Conservation (phyloP, 2,797 vertebrate species). For the Bradypodion pumilum region DNA sequence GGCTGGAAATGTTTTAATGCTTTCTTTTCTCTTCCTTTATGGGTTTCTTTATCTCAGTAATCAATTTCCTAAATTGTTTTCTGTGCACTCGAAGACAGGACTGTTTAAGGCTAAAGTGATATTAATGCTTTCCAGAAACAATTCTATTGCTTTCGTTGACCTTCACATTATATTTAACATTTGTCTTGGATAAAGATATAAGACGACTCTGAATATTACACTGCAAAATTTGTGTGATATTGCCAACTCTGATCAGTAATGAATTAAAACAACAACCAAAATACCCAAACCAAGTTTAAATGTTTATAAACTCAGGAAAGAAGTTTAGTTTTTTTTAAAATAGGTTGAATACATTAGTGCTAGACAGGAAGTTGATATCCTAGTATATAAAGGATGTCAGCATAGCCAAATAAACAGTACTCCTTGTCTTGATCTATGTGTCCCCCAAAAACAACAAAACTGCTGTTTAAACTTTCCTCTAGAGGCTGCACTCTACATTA, state of each 20-base stretch:
- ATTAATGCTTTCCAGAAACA: slow-evolving; percentile 65
- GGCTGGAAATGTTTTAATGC: slow-evolving; percentile 31
- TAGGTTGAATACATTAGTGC: slow-evolving; percentile 56
- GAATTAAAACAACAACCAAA: slow-evolving; percentile 53
- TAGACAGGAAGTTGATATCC: slow-evolving; percentile 50
- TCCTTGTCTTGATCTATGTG: neutral
- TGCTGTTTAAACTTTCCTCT: neutral
- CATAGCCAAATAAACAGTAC: slow-evolving; percentile 16
- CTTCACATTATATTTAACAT: slow-evolving; percentile 69
- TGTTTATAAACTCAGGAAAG: slow-evolving; percentile 56
- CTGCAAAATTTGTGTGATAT: slow-evolving; percentile 61
- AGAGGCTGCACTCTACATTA: neutral
- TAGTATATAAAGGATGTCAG: slow-evolving; percentile 41
- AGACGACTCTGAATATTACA: slow-evolving; percentile 48
- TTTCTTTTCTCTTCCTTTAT: slow-evolving; percentile 44
- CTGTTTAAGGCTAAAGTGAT: slow-evolving; percentile 61
- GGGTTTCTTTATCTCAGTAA: slow-evolving; percentile 50
- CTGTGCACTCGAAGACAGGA: slow-evolving; percentile 38
- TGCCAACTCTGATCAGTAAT: slow-evolving; percentile 61
- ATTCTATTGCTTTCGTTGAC: slow-evolving; percentile 60
- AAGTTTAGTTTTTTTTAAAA: slow-evolving; percentile 57
- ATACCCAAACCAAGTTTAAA: slow-evolving; percentile 57
- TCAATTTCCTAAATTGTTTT: slow-evolving; percentile 58
- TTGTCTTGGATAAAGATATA: slow-evolving; percentile 60
- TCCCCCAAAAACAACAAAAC: neutral